Percentiles rank a stretch among this genome's conserved stretches.
Evolutionary conservation across 2,113 vertebrate genomes (phyloP).

Genomic region (Xenopus borealis): DNA sequence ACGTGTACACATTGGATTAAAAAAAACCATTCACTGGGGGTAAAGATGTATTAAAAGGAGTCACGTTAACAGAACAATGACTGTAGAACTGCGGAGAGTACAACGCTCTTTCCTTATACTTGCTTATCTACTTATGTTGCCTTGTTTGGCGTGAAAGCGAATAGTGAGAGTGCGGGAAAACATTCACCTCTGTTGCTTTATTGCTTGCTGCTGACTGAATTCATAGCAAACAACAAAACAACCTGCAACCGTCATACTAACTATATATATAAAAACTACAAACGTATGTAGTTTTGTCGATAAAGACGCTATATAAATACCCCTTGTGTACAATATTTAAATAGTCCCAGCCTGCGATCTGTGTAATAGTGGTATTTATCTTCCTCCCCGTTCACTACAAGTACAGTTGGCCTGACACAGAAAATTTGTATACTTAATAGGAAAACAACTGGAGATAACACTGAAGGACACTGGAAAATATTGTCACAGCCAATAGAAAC

Average conservation of each 20-base stretch:
- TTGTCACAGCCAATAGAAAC: not conserved
- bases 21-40: constrained; percentile 64
- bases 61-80: constrained; percentile 61
- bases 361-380: constrained; percentile 45
- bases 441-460: constrained; percentile 68
- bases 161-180: not conserved
- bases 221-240: not conserved
- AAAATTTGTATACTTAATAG: constrained; percentile 29
- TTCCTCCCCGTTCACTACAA: too few relatives aligned
- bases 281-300: constrained; percentile 67
- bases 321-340: constrained; percentile 74
- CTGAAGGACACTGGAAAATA: constrained; percentile 50
- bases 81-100: constrained; percentile 64
- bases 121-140: constrained; percentile 52
- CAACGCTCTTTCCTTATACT: constrained; percentile 59
- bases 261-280: constrained; percentile 51
- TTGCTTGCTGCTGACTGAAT: not conserved
- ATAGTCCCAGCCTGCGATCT: constrained; percentile 65
- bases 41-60: constrained; percentile 63
- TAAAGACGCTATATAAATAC: constrained; percentile 81
- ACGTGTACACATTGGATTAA: constrained; percentile 72
- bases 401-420: not conserved
- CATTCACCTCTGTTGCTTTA: not conserved
- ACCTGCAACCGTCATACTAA: not conserved
- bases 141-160: constrained; percentile 37